Base-by-base conservation (phyloP, 2,797 vertebrate species). In the Acanthopagrus latus region DNA sequence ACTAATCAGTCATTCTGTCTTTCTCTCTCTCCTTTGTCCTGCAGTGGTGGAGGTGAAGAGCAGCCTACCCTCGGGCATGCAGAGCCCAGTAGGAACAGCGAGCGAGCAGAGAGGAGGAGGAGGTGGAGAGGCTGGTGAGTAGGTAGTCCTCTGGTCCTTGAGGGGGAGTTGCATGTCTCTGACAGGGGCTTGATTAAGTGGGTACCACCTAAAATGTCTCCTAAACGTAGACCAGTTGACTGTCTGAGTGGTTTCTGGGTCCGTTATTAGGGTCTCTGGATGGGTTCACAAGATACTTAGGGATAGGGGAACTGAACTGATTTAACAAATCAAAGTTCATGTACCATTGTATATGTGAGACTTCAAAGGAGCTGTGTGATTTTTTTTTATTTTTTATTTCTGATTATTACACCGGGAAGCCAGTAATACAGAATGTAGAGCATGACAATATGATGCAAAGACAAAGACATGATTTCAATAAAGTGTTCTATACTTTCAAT, bases 41-140 rank as follows among this genome's bases (percentile, higher is more conserved):
- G 66, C 81, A 91, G 86, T 85, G 84, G 95, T 97, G 92, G 97
- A 97, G 92, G 96, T 97, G 93, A 97, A 97, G 91, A 96, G 95
- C 27, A 95, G 94, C 83, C 94, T 96, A 78, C 95, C 96, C 7
- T 95, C 95, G 60, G 95, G 96, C 88, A 96, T 97, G 95, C 97
- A 96, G 92, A 97, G 96, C 83, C 95, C 96, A 51, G 90, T 94
- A 77, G 94, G 94, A 90, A 48, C 88, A 69, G 89, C 92, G 3
- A 80, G 86, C 63, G 95, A 91, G 86, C 94, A 89, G 89, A 89
- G 95, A 84, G 90, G 92, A 93, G 90, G 92, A 93, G 88, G 91
- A 87, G 94, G 82, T 3, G 87, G 88, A 57, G 91, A 88, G 70
- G 81, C 80, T 7, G 85, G 89, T 92, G 79, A 88, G 88, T 87